Evolutionary conservation across 2,888 invertebrate genomes (phyloP), one percentile per base, ranked within the genome.

Genomic region (Acrobasis suavella): DNA sequence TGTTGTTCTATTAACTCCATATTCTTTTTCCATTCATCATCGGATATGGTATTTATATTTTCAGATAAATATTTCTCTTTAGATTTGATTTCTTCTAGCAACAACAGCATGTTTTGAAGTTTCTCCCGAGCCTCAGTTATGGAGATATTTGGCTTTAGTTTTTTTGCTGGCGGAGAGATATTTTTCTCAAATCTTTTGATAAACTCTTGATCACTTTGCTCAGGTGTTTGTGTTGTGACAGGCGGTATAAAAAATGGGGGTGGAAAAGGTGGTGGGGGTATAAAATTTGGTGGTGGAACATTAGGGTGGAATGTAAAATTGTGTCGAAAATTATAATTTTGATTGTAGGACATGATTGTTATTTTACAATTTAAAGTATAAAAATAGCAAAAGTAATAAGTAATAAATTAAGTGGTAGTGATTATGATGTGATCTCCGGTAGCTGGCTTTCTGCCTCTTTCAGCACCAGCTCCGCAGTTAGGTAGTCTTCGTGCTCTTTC

Each of bases 401-500:
- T 77, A 66, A 58, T 68, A 64, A 65, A 72, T 68, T 70, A 67
- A 61, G 58, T 75, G 65, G 58, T 63, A 62, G 67, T 72, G 77
- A 75, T 82, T 82, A 85, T 72, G 72, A 66, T 64, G 76, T 72
- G 62, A 83, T 72, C 60, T 91, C 87, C 0, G 93, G 91, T 58
- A 95, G 83, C 73, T 94, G 93, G n/a, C 81, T 73, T 74, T 95
- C 94, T 1, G 96, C 95, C 65, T 95, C 96, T 72, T 94, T 93
- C 5, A 97, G 82, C 14, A 95, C 90, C 82, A 94, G 93, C 65
- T 94, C 77, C 0, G 98, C 98, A 9, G 94, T 88, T 38, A 85
- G 79, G 75, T 96, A 98, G 65, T 96, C 96, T 76, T 95, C 95
- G 16, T 93, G 85, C 68, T 95, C 95, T 77, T 95, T 94, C n/a